Conservation (phyloP, 64 coral and sea anemone species). For the Catalaphyllia jardinei region DNA sequence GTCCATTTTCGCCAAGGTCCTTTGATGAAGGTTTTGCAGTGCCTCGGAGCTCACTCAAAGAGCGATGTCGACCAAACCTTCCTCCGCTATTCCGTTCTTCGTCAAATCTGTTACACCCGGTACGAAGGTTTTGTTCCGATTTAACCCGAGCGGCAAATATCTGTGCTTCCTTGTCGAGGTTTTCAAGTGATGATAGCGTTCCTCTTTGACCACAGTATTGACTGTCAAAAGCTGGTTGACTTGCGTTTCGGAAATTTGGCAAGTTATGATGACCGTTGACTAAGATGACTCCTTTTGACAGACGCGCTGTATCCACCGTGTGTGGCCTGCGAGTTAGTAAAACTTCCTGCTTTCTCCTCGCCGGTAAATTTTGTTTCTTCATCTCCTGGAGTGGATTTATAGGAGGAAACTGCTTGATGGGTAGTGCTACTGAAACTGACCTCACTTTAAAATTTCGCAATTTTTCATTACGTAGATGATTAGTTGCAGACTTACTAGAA, state of each 20-base stretch:
- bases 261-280: constrained; percentile 12
- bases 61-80: not conserved
- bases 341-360: not conserved
- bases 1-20: not conserved
- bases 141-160: not conserved
- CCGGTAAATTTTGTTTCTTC: not conserved
- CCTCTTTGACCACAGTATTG: not conserved
- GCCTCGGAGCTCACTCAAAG: not conserved
- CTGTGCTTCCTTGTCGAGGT: not conserved
- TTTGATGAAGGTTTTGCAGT: not conserved
- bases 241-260: not conserved
- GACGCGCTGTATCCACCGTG: constrained; percentile 7
- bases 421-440: not conserved
- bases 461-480: not conserved
- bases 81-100: not conserved
- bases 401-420: constrained; percentile 48
- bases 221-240: not conserved
- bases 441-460: not conserved
- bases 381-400: constrained; percentile 26
- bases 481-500: not conserved
- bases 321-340: constrained; percentile 15
- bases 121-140: not conserved
- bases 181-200: not conserved
- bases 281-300: constrained; percentile 4
- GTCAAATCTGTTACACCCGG: not conserved